Evolutionary conservation across 1,140 invertebrate genomes (phyloP).

Genomic region (Mamestra configurata): DNA sequence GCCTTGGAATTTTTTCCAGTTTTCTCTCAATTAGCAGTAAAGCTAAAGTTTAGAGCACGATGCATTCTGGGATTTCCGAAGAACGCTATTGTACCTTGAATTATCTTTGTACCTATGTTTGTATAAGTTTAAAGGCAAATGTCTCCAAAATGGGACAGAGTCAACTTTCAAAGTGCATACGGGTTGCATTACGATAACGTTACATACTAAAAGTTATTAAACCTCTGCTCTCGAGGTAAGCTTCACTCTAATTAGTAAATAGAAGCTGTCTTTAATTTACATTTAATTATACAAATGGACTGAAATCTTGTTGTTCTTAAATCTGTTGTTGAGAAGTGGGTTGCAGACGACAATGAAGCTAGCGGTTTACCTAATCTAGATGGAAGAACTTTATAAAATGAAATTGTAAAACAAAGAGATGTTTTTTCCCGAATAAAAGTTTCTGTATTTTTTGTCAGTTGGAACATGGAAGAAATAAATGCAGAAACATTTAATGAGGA

Average conservation of each 20-base stretch:
- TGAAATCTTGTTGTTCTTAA: constrained; percentile 30
- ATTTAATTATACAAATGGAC: constrained; percentile 34
- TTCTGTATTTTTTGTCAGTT: not conserved
- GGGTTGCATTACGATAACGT: not conserved
- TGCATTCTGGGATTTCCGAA: not conserved
- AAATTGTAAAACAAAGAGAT: constrained; percentile 14
- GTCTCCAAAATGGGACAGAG: not conserved
- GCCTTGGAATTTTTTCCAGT: not conserved
- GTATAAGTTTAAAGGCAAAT: not conserved
- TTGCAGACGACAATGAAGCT: constrained; percentile 17
- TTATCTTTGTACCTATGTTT: not conserved
- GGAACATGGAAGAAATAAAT: not conserved
- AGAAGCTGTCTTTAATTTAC: constrained; percentile 23
- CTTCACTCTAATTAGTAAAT: constrained; percentile 21
- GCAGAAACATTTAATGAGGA: not conserved
- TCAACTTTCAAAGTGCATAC: not conserved
- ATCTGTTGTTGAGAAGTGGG: constrained; percentile 11
- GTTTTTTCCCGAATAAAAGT: not conserved
- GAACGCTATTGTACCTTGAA: not conserved
- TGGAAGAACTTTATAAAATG: not conserved
- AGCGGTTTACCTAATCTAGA: constrained; percentile 15
- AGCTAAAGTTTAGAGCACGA: not conserved
- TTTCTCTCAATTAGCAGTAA: not conserved
- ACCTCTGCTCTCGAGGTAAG: not conserved
- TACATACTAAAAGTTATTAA: not conserved